Conservation (phyloP, 1,140 invertebrate species). For the Drosophila murphyi region DNA sequence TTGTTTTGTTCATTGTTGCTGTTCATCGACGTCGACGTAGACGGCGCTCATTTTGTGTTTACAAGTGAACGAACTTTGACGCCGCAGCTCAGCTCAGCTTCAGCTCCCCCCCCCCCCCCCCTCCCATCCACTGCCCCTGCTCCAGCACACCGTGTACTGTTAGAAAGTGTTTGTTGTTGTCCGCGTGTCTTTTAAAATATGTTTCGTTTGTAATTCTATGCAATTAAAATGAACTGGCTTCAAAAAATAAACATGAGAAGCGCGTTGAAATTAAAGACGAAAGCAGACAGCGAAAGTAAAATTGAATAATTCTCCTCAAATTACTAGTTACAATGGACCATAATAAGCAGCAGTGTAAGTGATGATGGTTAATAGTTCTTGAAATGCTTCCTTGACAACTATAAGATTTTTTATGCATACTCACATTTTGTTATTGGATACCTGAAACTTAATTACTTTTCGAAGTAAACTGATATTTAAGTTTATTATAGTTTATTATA, state of each 20-base stretch:
- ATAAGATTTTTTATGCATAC: not conserved
- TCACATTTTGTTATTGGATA: too few species aligned
- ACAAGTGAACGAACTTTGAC: slow-evolving; percentile 81
- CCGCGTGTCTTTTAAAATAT: slow-evolving; percentile 46
- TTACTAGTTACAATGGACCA: slow-evolving; percentile 42
- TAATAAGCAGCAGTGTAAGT: slow-evolving; percentile 29
- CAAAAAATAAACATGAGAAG: slow-evolving; percentile 18
- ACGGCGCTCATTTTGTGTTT: slow-evolving; percentile 71
- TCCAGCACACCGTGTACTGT: slow-evolving; percentile 14
- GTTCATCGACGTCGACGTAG: slow-evolving; percentile 40
- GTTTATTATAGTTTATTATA: too few species aligned
- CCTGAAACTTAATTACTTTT: too few species aligned
- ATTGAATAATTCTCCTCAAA: slow-evolving; percentile 55
- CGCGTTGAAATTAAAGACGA: slow-evolving; percentile 44
- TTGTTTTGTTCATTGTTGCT: slow-evolving; percentile 56
- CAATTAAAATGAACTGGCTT: slow-evolving; percentile 71
- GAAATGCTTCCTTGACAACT: not conserved
- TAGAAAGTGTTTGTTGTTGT: slow-evolving; percentile 69
- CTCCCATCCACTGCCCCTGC: not conserved
- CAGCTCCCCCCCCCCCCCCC: not conserved
- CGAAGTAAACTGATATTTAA: too few species aligned
- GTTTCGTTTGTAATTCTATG: slow-evolving; percentile 65
- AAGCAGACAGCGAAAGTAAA: slow-evolving; percentile 64
- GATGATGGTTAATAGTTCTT: slow-evolving; percentile 17
- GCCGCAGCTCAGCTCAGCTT: slow-evolving; percentile 7